Base-by-base conservation (phyloP, 2,113 vertebrate species). In the Ascaphus truei region DNA sequence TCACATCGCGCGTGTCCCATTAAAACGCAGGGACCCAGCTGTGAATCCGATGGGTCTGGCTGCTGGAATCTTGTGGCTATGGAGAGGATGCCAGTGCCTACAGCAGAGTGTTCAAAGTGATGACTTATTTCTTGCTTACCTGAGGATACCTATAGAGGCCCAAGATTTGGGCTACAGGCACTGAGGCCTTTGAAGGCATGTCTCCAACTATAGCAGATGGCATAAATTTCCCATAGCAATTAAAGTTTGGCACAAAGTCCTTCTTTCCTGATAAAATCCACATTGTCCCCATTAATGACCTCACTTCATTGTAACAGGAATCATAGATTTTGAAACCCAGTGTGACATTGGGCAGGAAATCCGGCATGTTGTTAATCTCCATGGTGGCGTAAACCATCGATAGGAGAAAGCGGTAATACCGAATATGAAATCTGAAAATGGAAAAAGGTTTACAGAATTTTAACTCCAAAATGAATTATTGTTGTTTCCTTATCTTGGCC, bases 281-380 rank as follows among this genome's bases (percentile, higher is more conserved):
- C 10, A 20, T 10, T 47, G 43, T 22, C 20, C 43, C 43, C 43
- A 47, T 47, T 20, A 47, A 7, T 10, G 43, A 47, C 7, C 43
- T 74, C 7, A 64, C 62, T 51, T 83, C 76, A n/a, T 78, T 65
- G 8, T 75, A 66, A 62, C 79, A 84, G 13, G 77, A 75, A 69
- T 88, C 81, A 26, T 77, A 75, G 52, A 76, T 72, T 63, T 72
- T 62, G 36, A 78, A 85, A 30, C 76, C 65, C 41, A 80, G 65
- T 11, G 76, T 81, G 26, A 85, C 20, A 26, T 79, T 82, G 9
- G 75, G 68, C 27, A 85, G 62, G 37, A 79, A 52, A 39, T 27
- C 23, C 22, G 72, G 47, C 34, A 75, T 76, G 23, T 58, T 73
- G 62, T 82, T 83, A 8, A 84, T 82, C 77, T 86, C 75, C 48